Percentiles rank a stretch among this genome's conserved stretches.
phyloP scores from a whole-genome alignment of 2,797 vertebrate genomes.

The Cyprinella venusta region DNA sequence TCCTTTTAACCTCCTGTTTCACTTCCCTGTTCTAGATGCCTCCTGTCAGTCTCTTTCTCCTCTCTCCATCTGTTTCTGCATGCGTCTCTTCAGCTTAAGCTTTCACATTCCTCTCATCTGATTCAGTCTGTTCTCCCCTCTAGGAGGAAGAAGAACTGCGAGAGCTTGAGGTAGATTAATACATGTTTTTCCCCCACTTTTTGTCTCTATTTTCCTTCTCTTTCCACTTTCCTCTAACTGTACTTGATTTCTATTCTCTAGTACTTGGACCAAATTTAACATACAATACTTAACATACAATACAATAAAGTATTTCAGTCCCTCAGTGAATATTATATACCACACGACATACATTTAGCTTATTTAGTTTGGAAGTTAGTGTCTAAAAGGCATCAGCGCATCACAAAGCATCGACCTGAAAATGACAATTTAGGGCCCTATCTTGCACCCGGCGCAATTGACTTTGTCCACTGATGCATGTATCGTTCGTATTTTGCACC shows the following conservation, averaged over 20 bases:
- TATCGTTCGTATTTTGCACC: no score
- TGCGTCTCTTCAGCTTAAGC: conserved; percentile 50
- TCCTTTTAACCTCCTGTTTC: conserved; percentile 62
- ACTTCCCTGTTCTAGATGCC: conserved; percentile 68
- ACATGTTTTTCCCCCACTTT: conserved; percentile 17
- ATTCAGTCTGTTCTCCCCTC: conserved; percentile 67
- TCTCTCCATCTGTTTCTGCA: conserved; percentile 57
- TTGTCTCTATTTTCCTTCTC: conserved; percentile 20
- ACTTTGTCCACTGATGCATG: no score
- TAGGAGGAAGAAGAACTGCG: conserved; percentile 84
- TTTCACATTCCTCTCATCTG: conserved; percentile 29
- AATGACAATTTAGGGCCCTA: neutral
- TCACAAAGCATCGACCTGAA: neutral
- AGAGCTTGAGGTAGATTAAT: conserved; percentile 81
- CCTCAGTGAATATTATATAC: neutral
- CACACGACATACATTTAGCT: neutral
- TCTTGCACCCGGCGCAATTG: no score
- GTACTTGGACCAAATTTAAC: conserved; percentile 38
- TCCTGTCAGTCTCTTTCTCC: conserved; percentile 64
- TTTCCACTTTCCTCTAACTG: neutral
- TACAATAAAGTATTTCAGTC: no score
- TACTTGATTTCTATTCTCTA: neutral
- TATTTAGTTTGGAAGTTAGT: neutral
- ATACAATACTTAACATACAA: neutral
- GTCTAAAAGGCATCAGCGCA: neutral